These are phyloP conservation scores for Lutjanus erythropterus DNA, from an alignment of 2,113 vertebrate genomes.

Conservation along the genomic window DNA sequence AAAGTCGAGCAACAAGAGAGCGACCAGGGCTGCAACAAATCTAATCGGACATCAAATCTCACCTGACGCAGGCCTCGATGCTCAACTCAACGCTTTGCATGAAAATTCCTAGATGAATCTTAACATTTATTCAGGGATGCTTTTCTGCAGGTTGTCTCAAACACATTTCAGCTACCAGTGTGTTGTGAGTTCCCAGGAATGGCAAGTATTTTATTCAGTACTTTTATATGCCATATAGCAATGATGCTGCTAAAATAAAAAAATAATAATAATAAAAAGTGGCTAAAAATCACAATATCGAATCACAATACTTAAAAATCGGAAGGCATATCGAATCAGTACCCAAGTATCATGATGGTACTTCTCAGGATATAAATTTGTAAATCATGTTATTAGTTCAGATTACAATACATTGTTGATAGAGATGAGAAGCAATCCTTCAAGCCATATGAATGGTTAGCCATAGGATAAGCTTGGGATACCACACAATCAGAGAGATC, in stretches of 20 bases:
- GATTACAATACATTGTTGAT: background rate
- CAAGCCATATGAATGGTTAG: background rate
- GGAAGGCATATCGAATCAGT: too few relatives aligned
- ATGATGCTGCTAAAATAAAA: too few relatives aligned
- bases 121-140: background rate
- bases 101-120: background rate
- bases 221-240: too few relatives aligned
- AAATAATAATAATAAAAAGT: too few relatives aligned
- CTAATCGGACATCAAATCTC: background rate
- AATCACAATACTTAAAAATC: too few relatives aligned
- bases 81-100: background rate
- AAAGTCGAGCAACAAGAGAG: slow-evolving; percentile 3
- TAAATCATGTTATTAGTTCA: background rate
- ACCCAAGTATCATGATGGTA: too few relatives aligned
- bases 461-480: too few relatives aligned
- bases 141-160: background rate
- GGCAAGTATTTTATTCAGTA: too few relatives aligned
- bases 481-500: too few relatives aligned
- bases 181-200: background rate
- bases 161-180: background rate
- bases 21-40: background rate
- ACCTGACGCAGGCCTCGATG: background rate
- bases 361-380: background rate
- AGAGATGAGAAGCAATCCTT: background rate
- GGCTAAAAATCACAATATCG: too few relatives aligned